Base-by-base conservation (phyloP, 2,797 vertebrate species). In the Coregonus sp. region DNA sequence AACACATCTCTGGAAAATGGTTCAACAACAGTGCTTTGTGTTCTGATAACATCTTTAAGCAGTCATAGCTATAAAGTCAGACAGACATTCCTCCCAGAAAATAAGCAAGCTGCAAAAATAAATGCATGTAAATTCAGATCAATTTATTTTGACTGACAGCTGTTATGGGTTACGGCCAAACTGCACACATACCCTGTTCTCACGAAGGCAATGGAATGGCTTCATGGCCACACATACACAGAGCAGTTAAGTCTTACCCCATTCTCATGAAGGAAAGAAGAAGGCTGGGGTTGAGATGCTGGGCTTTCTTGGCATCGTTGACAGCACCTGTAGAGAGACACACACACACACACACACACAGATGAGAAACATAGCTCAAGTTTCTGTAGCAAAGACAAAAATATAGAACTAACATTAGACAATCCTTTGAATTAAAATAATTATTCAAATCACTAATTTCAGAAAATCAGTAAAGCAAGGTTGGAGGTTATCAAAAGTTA, bases 291-390 rank as follows among this genome's bases (percentile, higher is more conserved):
- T 94, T 87, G 70, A 95, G 84, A 81, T 92, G 90, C 77, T 92
- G 90, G 6, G 94, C 93, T 91, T 89, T 94, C 84, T 88, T 94
- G 66, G 93, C 90, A 83, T 95, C 94, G 35, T 93, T 89, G 78
- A 83, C 88, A 9, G 94, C 93, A 86, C 88, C 93, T 95, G 83
- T 3, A 56, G 35, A 80, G 4, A 74, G 3, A 75, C 37, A 40
- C 70, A 16, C 5, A 51, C 9, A 47, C 9, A 47, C 40, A 40
- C 7, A 5, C 12, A 56, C 37, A 61, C 9, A 47, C 11, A 20
- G 15, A 40, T 5, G 40, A 52, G 14, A 75, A n/a, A 29, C 31
- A 16, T 4, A 52, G 7, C 9, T 12, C 9, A 47, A 47, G 40
- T 47, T 15, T 31, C n/a, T 15, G 33, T 51, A 2, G 4, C 9